Conservation (phyloP, 2,113 vertebrate genomes). For the Myrmecophaga tridactyla region DNA sequence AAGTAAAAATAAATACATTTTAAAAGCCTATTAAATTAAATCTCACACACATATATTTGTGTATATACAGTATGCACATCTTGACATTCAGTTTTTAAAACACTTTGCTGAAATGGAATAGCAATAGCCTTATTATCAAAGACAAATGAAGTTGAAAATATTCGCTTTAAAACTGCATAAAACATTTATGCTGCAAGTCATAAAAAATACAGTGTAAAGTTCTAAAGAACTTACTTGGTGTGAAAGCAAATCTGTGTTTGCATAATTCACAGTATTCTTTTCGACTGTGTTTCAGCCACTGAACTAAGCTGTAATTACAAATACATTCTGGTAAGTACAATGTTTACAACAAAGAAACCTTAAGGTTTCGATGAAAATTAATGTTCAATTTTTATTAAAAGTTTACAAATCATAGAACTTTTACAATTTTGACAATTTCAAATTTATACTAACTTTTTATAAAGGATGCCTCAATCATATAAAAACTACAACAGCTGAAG, state of each 20-base stretch:
- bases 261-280: constrained; percentile 99
- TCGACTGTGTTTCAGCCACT: constrained; percentile 99
- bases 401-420: not conserved
- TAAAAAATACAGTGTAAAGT: constrained; percentile 78
- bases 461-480: not conserved
- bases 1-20: not conserved
- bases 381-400: constrained; percentile 27
- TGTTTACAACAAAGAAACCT: constrained; percentile 8
- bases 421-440: constrained; percentile 13
- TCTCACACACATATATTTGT: not conserved
- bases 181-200: not conserved
- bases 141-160: constrained; percentile 28
- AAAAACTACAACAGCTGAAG: not conserved
- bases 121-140: constrained; percentile 32
- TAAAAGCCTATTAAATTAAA: not conserved
- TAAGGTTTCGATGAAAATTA: not conserved
- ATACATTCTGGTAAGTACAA: constrained; percentile 32
- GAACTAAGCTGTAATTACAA: constrained; percentile 94
- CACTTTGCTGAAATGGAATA: constrained; percentile 10
- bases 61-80: not conserved
- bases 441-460: constrained; percentile 39
- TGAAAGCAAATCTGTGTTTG: constrained; percentile 99
- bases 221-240: constrained; percentile 94
- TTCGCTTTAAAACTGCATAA: constrained; percentile 17
- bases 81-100: not conserved